Percentiles rank a stretch among this genome's conserved stretches.
Conservation (phyloP, 2,113 vertebrate species). For the Pipra filicauda region DNA sequence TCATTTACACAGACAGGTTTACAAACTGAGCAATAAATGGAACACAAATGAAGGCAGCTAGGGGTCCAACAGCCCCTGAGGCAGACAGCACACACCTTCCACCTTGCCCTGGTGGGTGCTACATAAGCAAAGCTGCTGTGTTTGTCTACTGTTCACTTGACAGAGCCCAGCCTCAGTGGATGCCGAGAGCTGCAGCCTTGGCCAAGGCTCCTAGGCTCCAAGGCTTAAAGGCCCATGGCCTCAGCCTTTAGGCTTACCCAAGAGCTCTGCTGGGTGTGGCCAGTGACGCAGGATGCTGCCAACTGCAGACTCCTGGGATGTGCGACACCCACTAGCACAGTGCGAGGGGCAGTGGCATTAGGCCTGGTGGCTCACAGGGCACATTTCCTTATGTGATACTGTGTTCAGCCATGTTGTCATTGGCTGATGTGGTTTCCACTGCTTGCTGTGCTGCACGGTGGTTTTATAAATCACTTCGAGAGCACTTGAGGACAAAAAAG, state of each 20-base stretch:
- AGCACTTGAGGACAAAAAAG: slow-evolving; percentile 72
- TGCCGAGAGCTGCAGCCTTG: background rate
- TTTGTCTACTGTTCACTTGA: background rate
- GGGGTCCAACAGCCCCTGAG: background rate
- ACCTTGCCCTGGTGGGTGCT: background rate
- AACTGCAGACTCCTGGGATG: background rate
- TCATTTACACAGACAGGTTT: background rate
- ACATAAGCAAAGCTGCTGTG: background rate
- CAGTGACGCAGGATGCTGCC: background rate
- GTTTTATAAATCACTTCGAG: slow-evolving; percentile 51
- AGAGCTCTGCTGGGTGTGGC: accelerated
- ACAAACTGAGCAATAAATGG: background rate
- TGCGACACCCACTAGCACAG: background rate
- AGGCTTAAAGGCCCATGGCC: accelerated
- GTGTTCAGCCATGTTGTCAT: slow-evolving; percentile 15
- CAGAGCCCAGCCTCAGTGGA: background rate
- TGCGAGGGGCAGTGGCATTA: accelerated
- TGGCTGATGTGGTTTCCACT: background rate
- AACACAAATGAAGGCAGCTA: background rate
- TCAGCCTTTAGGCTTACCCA: background rate
- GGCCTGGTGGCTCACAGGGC: background rate
- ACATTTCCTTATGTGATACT: background rate
- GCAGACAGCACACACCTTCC: background rate
- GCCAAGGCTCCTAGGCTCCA: background rate
- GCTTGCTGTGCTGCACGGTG: background rate